These are phyloP conservation scores for Scolopax rusticola DNA, from an alignment of 2,797 vertebrate species.

Conservation along the genomic window DNA sequence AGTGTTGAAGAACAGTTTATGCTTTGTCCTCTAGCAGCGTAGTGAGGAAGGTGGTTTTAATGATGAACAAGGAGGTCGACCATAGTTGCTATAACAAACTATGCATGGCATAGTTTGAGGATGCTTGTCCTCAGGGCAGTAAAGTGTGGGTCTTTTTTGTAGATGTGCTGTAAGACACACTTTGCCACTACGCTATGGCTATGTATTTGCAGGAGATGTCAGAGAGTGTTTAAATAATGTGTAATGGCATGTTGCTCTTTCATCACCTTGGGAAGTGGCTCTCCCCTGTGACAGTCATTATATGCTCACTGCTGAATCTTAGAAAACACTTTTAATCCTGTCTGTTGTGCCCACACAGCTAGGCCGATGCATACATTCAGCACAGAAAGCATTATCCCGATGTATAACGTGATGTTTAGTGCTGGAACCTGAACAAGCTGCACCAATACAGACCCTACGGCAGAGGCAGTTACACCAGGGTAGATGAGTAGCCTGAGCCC, in stretches of 20 bases:
- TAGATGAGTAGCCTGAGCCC: neutral
- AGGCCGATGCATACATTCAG: neutral
- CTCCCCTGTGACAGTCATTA: constrained; percentile 68
- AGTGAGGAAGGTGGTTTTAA: neutral
- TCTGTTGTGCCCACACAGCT: constrained; percentile 33
- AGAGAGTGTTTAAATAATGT: constrained; percentile 62
- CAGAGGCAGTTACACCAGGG: neutral
- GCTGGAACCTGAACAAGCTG: neutral
- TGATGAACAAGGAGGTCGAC: neutral
- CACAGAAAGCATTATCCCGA: neutral
- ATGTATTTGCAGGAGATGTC: constrained; percentile 34
- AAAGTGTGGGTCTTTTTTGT: neutral
- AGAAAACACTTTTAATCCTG: constrained; percentile 56
- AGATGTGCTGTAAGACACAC: neutral
- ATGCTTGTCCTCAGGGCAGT: neutral
- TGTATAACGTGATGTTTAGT: neutral
- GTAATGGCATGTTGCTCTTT: constrained; percentile 59
- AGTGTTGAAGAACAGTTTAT: neutral
- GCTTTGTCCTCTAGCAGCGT: neutral
- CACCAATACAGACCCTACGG: neutral
- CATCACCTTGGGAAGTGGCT: constrained; percentile 61
- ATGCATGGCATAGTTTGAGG: neutral
- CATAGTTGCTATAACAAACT: neutral
- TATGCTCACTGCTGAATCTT: constrained; percentile 58
- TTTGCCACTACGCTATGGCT: neutral